Conservation (phyloP, 2,888 invertebrate species). For the Reticulitermes lucifugus region DNA sequence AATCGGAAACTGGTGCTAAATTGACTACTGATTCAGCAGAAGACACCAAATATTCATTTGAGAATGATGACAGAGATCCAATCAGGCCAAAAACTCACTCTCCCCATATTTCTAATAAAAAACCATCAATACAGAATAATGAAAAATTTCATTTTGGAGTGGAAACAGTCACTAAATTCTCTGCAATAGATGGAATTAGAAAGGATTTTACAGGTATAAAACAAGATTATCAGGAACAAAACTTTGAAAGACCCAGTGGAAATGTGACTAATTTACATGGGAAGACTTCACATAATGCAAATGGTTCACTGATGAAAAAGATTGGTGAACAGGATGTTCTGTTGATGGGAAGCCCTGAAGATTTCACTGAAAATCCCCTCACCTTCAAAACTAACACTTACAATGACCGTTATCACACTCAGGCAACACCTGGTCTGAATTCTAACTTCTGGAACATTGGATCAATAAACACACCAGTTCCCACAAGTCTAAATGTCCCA, state of each 20-base stretch:
- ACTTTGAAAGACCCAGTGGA: no score
- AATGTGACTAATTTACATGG: background rate
- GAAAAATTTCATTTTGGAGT: background rate
- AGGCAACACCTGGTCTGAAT: background rate
- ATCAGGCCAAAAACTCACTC: background rate
- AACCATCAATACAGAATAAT: background rate
- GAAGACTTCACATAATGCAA: background rate
- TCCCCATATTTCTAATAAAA: background rate
- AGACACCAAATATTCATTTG: background rate
- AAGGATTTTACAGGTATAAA: background rate
- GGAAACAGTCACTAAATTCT: conserved; percentile 2
- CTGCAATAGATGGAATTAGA: background rate
- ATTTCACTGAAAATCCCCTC: conserved; percentile 6
- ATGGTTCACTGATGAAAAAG: conserved; percentile 29
- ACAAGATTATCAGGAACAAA: background rate
- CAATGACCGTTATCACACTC: conserved; percentile 7
- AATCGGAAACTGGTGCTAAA: background rate
- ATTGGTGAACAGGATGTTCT: conserved; percentile 12
- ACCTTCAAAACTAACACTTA: background rate
- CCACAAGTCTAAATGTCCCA: background rate
- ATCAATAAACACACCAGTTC: background rate
- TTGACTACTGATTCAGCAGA: background rate
- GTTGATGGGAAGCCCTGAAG: background rate
- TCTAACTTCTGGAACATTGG: background rate
- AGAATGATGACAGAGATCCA: background rate